Evolutionary conservation across 2,113 vertebrate species (phyloP), one percentile per base, ranked within the genome.

Genomic region (Petroica traversi): DNA sequence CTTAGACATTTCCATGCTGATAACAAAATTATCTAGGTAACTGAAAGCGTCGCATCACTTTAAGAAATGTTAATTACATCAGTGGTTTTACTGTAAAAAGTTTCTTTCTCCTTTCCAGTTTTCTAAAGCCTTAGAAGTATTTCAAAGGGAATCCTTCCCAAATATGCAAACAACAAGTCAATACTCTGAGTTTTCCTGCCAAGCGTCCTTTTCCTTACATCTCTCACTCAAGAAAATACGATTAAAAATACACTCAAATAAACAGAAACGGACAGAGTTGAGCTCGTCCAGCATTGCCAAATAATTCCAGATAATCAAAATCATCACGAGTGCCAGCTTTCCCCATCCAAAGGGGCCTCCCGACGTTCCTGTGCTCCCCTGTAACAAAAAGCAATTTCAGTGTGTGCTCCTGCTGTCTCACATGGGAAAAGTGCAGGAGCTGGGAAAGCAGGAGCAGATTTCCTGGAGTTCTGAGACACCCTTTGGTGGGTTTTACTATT

Each of bases 71-170:
- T 95, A 93, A 95, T 94, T 92, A 74, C 55, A 91, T 62, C 89
- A 86, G 88, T 69, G 82, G 79, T 88, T 95, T 93, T 89, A 91
- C 69, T 91, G 66, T 46, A 88, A 19, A 80, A 83, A 91, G 69
- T 90, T 91, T 89, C 38, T 93, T 95, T 86, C 86, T 85, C 93
- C 94, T 83, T 88, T 95, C 85, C 88, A 94, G 85, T 83, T 87
- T 95, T 94, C 95, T 88, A 95, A 95, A 95, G 82, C 55, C 88
- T 85, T 72, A 66, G 49, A 82, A 85, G 61, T 83, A 94, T 97
- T 91, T 93, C 82, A 57, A 43, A 95, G 90, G 92, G 92, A 96
- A 95, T 84, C 92, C 94, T 95, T 92, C 76, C 90, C 93, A 96
- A 93, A 90, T 90, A 96, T 86, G 82, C 82, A 94, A 97, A 84